Conservation (phyloP, 2,113 vertebrate genomes). For the Blennius ocellaris region DNA sequence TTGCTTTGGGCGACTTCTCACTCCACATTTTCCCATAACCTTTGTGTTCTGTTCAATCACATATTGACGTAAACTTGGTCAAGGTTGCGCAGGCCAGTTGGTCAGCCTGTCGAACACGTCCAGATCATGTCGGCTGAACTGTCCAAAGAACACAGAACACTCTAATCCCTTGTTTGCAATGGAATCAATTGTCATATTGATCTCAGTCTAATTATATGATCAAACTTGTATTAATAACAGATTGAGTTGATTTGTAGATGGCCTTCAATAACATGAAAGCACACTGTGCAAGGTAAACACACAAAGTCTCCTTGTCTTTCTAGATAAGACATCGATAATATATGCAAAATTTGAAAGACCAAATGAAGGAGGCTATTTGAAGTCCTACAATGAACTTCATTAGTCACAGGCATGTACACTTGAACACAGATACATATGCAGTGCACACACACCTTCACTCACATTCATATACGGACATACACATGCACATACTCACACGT, state of each 20-base stretch:
- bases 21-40: constrained; percentile 79
- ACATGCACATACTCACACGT: constrained; percentile 44
- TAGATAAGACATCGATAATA: constrained; percentile 19
- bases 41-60: constrained; percentile 70
- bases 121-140: constrained; percentile 66
- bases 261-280: constrained; percentile 44
- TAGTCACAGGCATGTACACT: constrained; percentile 77
- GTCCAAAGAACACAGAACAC: constrained; percentile 58
- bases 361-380: constrained; percentile 64
- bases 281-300: constrained; percentile 24
- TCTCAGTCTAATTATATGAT: constrained; percentile 77
- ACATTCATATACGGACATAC: constrained; percentile 22
- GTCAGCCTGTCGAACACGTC: constrained; percentile 69
- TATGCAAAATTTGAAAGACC: constrained; percentile 43
- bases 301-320: constrained; percentile 13
- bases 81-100: constrained; percentile 75
- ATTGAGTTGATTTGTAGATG: constrained; percentile 55
- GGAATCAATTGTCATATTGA: constrained; percentile 76
- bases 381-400: constrained; percentile 74
- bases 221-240: constrained; percentile 71
- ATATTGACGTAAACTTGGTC: constrained; percentile 75
- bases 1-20: constrained; percentile 47
- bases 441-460: constrained; percentile 19
- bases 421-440: constrained; percentile 55
- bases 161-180: constrained; percentile 77